Percentiles rank a stretch among this genome's conserved stretches.
Conservation (phyloP, 1,140 invertebrate species). For the Drosophila nigrodunni region DNA sequence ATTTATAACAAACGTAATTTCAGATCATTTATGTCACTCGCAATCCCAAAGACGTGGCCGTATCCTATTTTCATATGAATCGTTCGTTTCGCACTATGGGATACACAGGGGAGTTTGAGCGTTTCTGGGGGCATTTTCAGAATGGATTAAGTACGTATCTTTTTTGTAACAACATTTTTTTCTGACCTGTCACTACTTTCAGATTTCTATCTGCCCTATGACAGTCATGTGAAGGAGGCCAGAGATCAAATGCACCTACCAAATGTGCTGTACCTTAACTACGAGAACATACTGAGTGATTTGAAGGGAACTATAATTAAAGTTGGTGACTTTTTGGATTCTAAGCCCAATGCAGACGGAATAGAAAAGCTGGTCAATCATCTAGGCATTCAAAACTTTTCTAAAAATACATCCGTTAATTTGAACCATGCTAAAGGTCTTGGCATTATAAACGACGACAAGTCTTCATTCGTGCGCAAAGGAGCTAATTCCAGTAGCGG, state of each 20-base stretch:
- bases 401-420: conserved; percentile 89
- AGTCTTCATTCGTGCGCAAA: conserved; percentile 34
- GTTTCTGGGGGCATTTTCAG: conserved; percentile 91
- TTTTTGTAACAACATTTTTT: background rate
- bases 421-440: conserved; percentile 87
- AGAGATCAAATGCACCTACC: conserved; percentile 88
- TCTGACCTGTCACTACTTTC: conserved; percentile 49
- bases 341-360: conserved; percentile 86
- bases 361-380: conserved; percentile 87
- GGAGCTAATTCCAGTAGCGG: background rate
- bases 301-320: conserved; percentile 85
- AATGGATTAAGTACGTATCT: conserved; percentile 88
- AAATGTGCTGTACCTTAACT: conserved; percentile 91
- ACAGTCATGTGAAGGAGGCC: conserved; percentile 91
- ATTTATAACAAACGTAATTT: conserved; percentile 6
- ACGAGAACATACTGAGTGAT: conserved; percentile 91
- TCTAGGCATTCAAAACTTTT: conserved; percentile 90
- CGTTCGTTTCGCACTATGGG: conserved; percentile 89
- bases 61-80: conserved; percentile 93
- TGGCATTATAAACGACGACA: conserved; percentile 85
- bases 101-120: conserved; percentile 90
- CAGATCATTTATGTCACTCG: conserved; percentile 91
- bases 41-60: conserved; percentile 94
- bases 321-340: conserved; percentile 87
- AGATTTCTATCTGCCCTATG: conserved; percentile 91